These are phyloP conservation scores for Dendrocincla tyrannina DNA, from an alignment of 2,797 vertebrate species.

Conservation along the genomic window DNA sequence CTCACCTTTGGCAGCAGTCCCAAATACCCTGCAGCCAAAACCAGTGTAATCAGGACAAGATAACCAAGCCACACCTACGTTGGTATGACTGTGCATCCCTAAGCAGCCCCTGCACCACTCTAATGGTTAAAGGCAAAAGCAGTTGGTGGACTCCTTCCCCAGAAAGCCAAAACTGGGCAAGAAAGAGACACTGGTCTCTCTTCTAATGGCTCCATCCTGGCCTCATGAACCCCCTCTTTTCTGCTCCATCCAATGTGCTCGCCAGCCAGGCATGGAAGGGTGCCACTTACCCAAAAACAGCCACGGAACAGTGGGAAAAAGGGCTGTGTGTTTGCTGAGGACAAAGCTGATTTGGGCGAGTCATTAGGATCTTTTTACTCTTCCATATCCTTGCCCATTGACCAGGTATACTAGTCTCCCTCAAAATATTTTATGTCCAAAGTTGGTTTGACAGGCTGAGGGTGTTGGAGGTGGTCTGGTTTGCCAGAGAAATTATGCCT, in stretches of 20 bases:
- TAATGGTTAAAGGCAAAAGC: neutral
- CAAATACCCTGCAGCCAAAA: neutral
- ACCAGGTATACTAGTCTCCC: neutral
- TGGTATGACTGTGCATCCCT: neutral
- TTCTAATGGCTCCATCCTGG: neutral
- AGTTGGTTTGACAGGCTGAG: neutral
- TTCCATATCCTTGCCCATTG: neutral
- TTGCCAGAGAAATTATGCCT: neutral
- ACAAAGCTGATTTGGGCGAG: neutral
- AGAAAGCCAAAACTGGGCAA: neutral
- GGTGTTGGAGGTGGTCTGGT: neutral
- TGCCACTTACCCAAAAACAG: neutral
- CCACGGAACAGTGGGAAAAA: accelerated
- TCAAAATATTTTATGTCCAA: neutral
- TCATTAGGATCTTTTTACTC: neutral
- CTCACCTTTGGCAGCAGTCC: neutral
- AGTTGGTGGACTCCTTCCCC: neutral
- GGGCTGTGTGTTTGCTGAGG: neutral
- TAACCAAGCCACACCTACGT: neutral
- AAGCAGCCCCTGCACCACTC: neutral
- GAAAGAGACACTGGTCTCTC: neutral
- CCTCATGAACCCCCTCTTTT: accelerated
- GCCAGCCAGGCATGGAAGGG: neutral
- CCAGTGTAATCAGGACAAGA: neutral
- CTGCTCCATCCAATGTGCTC: accelerated